phyloP scores from a whole-genome alignment of 2,888 invertebrate genomes.

The Dolichomitus sp. region DNA sequence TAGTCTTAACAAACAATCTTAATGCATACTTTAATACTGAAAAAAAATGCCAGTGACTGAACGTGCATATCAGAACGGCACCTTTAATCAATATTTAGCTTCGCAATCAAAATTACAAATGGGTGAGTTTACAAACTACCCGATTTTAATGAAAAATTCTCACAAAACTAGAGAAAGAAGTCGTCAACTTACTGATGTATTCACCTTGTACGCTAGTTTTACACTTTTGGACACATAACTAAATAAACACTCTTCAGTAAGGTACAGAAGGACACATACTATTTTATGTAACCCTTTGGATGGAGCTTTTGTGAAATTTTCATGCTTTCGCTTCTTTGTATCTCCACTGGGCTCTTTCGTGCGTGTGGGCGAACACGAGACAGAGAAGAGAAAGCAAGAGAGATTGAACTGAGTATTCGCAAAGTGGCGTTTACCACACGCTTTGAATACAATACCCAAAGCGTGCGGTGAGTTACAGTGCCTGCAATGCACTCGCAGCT shows the following conservation, averaged over 20 bases:
- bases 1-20: too few species aligned
- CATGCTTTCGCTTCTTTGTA: constrained; percentile 11
- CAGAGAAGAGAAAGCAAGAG: constrained; percentile 1
- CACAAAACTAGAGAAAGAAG: too few species aligned
- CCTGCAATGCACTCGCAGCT: constrained; percentile 14
- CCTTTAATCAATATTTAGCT: neutral
- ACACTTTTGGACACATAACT: neutral
- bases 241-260: neutral
- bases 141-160: too few species aligned
- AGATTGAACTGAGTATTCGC: constrained; percentile 10
- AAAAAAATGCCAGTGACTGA: too few species aligned
- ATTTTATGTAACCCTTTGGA: neutral
- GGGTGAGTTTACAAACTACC: too few species aligned
- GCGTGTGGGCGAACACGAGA: neutral
- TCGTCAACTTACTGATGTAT: neutral
- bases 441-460: constrained; percentile 32
- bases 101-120: neutral
- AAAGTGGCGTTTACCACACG: constrained; percentile 50
- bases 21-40: too few species aligned
- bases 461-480: constrained; percentile 26
- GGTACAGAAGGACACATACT: neutral
- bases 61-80: neutral
- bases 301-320: constrained; percentile 13
- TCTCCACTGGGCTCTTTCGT: constrained; percentile 1
- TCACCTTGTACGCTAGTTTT: neutral